Conservation (phyloP, 2,888 invertebrate species). For the Heteromurus nitidus region DNA sequence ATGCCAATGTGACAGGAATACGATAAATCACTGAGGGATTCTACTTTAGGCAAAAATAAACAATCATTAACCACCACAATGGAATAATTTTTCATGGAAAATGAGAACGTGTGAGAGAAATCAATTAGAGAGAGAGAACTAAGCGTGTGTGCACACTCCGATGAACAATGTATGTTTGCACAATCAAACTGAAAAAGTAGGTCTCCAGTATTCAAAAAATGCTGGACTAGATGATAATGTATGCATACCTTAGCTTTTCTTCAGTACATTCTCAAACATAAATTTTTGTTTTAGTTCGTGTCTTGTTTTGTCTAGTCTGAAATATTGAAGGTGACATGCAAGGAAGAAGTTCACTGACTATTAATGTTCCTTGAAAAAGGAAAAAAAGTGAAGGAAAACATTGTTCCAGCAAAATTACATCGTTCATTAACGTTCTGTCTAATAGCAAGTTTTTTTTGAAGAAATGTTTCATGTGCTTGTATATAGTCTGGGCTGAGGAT, state of each 20-base stretch:
- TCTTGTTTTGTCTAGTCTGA: not conserved
- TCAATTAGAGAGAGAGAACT: slow-evolving; percentile 19
- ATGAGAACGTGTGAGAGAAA: slow-evolving; percentile 13
- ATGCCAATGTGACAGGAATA: slow-evolving; percentile 9
- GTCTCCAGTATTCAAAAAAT: slow-evolving; percentile 3
- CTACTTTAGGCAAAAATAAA: not conserved
- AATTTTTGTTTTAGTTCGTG: not conserved
- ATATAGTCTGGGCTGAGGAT: not conserved
- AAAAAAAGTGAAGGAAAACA: slow-evolving; percentile 17
- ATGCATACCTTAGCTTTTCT: not conserved
- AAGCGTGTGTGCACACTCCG: not conserved
- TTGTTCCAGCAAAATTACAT: slow-evolving; percentile 42
- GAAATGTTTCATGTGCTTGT: not conserved
- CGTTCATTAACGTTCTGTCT: slow-evolving; percentile 30
- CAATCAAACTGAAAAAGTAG: not conserved
- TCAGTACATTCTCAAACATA: no score
- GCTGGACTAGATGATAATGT: not conserved
- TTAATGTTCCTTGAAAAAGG: not conserved
- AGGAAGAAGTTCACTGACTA: not conserved
- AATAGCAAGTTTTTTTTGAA: slow-evolving; percentile 5
- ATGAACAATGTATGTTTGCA: not conserved
- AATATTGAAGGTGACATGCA: not conserved
- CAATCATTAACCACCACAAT: slow-evolving; percentile 33
- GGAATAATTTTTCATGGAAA: slow-evolving; percentile 35
- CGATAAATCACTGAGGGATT: not conserved